phyloP scores from a whole-genome alignment of 2,797 vertebrate genomes.

The Galago senegalensis region DNA sequence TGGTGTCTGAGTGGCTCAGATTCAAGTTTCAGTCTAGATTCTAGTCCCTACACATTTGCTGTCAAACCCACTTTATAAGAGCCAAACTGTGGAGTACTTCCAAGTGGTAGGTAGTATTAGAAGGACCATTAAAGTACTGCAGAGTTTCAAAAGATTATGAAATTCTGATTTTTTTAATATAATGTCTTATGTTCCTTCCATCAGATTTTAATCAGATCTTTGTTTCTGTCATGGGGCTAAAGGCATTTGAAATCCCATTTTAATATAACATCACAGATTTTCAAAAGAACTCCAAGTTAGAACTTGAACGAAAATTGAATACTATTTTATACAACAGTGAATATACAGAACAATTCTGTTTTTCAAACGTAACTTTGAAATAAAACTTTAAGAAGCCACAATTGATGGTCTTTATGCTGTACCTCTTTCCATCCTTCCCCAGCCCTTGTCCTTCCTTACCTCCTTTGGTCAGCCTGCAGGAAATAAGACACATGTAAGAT shows the following conservation, averaged over 20 bases:
- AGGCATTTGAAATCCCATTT: slow-evolving; percentile 22
- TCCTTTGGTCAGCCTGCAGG: slow-evolving; percentile 16
- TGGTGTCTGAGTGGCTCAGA: slow-evolving; percentile 80
- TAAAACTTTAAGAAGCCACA: slow-evolving; percentile 36
- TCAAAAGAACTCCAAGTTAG: slow-evolving; percentile 47
- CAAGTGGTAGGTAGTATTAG: slow-evolving; percentile 84
- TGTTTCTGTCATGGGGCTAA: slow-evolving; percentile 59
- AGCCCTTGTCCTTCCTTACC: background rate
- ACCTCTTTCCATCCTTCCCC: background rate
- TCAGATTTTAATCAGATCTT: slow-evolving; percentile 54
- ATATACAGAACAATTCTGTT: slow-evolving; percentile 52
- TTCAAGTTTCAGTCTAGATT: slow-evolving; percentile 76
- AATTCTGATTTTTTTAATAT: slow-evolving; percentile 65
- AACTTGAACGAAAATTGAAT: slow-evolving; percentile 64
- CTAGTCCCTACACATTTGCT: slow-evolving; percentile 82
- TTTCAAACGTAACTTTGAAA: slow-evolving; percentile 53
- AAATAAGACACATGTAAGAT: background rate
- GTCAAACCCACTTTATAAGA: slow-evolving; percentile 81
- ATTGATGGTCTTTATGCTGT: background rate
- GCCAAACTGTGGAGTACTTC: slow-evolving; percentile 79
- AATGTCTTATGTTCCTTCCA: slow-evolving; percentile 31
- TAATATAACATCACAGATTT: slow-evolving; percentile 54
- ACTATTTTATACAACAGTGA: slow-evolving; percentile 5
- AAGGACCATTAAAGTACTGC: slow-evolving; percentile 80
- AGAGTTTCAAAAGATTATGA: slow-evolving; percentile 70